Evolutionary conservation across 2,888 invertebrate genomes (phyloP).

Genomic region (Drymonia ruficornis): DNA sequence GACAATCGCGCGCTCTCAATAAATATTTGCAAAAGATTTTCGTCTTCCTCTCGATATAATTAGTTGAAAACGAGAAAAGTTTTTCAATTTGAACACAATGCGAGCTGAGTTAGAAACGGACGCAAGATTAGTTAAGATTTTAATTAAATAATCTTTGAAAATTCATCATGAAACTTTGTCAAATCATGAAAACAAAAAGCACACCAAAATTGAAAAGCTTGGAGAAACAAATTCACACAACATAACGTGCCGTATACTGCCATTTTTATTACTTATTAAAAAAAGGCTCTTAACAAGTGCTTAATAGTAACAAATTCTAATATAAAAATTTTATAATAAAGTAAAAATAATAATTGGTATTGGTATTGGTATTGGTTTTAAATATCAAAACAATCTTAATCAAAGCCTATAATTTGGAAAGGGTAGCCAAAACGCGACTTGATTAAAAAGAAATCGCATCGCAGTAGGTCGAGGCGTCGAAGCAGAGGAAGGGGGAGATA

Average conservation of each 20-base stretch:
- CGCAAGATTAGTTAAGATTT: slow-evolving; percentile 61
- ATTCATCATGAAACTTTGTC: slow-evolving; percentile 34
- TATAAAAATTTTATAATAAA: too few relatives aligned
- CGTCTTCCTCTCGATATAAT: slow-evolving; percentile 66
- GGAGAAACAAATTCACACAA: neutral
- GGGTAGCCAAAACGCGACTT: slow-evolving; percentile 47
- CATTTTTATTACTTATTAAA: too few relatives aligned
- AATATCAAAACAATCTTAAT: too few relatives aligned
- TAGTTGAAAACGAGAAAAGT: slow-evolving; percentile 77
- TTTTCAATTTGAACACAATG: slow-evolving; percentile 79
- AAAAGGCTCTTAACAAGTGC: too few relatives aligned
- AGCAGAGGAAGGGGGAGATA: slow-evolving; percentile 42
- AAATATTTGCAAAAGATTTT: slow-evolving; percentile 77
- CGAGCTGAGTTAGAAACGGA: slow-evolving; percentile 52
- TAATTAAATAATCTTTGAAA: slow-evolving; percentile 62
- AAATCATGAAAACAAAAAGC: slow-evolving; percentile 3
- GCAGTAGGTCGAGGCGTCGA: slow-evolving; percentile 24
- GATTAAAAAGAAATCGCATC: slow-evolving; percentile 54
- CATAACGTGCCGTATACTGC: too few relatives aligned
- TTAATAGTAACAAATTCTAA: too few relatives aligned
- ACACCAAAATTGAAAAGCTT: neutral
- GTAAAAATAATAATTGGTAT: too few relatives aligned
- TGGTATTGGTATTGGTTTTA: too few relatives aligned
- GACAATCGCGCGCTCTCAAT: slow-evolving; percentile 53
- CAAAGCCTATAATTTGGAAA: slow-evolving; percentile 30